phyloP scores from a whole-genome alignment of 2,888 invertebrate genomes.

The Pandemis heparana region DNA sequence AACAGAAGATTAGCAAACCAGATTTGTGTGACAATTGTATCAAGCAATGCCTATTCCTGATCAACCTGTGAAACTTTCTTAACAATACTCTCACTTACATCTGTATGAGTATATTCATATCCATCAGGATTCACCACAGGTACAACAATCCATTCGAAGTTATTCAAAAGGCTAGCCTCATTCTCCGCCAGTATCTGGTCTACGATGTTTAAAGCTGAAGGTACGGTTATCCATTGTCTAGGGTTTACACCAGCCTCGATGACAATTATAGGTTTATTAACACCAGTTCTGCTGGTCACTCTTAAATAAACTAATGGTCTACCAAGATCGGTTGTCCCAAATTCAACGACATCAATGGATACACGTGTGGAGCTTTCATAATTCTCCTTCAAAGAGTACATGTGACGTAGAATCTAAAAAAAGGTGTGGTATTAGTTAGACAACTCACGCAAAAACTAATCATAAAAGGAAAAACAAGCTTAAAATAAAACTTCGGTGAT shows the following conservation, averaged over 20 bases:
- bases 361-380: slow-evolving; percentile 52
- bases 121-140: slow-evolving; percentile 91
- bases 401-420: slow-evolving; percentile 66
- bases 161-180: slow-evolving; percentile 72
- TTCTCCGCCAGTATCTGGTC: slow-evolving; percentile 84
- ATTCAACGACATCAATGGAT: slow-evolving; percentile 58
- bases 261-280: slow-evolving; percentile 80
- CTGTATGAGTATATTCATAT: slow-evolving; percentile 87
- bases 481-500: no score
- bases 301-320: slow-evolving; percentile 77
- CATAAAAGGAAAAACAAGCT: neutral
- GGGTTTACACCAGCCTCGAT: slow-evolving; percentile 88
- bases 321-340: slow-evolving; percentile 61
- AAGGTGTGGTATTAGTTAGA: slow-evolving; percentile 3
- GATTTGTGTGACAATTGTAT: no score
- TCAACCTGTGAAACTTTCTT: neutral
- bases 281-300: slow-evolving; percentile 64
- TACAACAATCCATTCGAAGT: slow-evolving; percentile 88
- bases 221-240: slow-evolving; percentile 90
- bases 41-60: no score
- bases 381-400: slow-evolving; percentile 53
- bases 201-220: slow-evolving; percentile 87
- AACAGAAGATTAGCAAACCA: no score
- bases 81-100: slow-evolving; percentile 66
- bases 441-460: neutral